Conservation (phyloP, 2,113 vertebrate genomes). For the Ceratotherium simum region DNA sequence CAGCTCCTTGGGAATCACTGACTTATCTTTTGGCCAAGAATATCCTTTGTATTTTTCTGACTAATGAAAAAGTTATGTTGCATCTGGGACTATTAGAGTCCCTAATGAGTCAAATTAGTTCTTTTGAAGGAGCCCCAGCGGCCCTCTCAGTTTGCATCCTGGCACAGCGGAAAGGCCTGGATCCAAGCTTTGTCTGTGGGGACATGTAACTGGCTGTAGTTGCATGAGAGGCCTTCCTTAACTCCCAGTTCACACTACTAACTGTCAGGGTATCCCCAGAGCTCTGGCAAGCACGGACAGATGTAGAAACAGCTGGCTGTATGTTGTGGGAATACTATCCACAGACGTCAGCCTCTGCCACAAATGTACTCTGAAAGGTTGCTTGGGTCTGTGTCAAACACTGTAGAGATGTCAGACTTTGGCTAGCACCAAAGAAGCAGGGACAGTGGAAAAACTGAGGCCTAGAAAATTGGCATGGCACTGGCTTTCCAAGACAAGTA, state of each 20-base stretch:
- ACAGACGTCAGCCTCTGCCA: not conserved
- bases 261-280: not conserved
- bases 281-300: not conserved
- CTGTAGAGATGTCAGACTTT: not conserved
- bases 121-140: not conserved
- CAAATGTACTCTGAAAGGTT: not conserved
- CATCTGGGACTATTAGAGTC: constrained; percentile 13
- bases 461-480: not conserved
- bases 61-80: constrained; percentile 55
- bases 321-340: not conserved
- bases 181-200: not conserved
- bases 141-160: constrained; percentile 14
- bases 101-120: constrained; percentile 60
- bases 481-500: not conserved
- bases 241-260: not conserved
- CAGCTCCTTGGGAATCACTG: not conserved
- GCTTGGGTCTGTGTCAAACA: not conserved
- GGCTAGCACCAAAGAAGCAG: not conserved
- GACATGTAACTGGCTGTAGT: not conserved
- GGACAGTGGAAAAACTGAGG: not conserved
- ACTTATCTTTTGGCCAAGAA: constrained; percentile 36
- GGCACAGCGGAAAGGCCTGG: constrained; percentile 19
- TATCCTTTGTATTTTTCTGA: constrained; percentile 26
- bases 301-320: not conserved
- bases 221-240: not conserved